Conservation (phyloP, 1,140 invertebrate genomes). For the Xylocopa sonorina region DNA sequence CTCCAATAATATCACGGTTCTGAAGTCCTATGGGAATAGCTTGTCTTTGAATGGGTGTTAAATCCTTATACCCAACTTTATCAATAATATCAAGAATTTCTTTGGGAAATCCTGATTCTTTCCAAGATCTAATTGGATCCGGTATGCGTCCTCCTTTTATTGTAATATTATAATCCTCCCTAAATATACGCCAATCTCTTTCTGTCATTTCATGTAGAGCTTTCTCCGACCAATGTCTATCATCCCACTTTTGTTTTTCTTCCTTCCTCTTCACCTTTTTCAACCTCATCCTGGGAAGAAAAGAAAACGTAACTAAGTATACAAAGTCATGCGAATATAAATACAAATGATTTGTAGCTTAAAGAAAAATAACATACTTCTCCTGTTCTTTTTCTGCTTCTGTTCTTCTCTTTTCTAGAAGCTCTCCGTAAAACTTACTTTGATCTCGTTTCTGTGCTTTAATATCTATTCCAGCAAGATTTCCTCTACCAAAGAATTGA, state of each 20-base stretch:
- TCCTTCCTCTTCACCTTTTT: constrained; percentile 98
- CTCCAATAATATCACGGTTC: constrained; percentile 99
- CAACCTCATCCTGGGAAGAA: constrained; percentile 86
- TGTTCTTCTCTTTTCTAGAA: constrained; percentile 96
- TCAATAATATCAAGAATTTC: constrained; percentile 98
- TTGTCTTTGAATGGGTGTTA: constrained; percentile 99
- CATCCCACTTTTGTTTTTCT: constrained; percentile 99
- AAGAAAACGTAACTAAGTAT: neutral
- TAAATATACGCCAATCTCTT: constrained; percentile 99
- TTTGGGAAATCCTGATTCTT: constrained; percentile 94
- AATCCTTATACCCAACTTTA: constrained; percentile 98
- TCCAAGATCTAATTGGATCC: constrained; percentile 97
- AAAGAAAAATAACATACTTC: constrained; percentile 83
- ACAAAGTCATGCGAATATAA: neutral
- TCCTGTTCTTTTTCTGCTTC: constrained; percentile 99
- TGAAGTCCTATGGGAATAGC: constrained; percentile 99
- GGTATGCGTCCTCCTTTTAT: constrained; percentile 99
- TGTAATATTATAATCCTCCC: constrained; percentile 99
- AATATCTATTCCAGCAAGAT: constrained; percentile 98
- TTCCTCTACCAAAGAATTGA: constrained; percentile 98
- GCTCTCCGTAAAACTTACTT: constrained; percentile 98
- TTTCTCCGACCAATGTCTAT: constrained; percentile 99
- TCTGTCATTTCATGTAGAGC: constrained; percentile 97
- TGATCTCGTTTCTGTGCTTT: constrained; percentile 98
- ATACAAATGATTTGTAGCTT: neutral